Percentiles rank a stretch among this genome's conserved stretches.
phyloP scores from a whole-genome alignment of 92 coral and sea anemone genomes.

The Plumapathes pennacea region DNA sequence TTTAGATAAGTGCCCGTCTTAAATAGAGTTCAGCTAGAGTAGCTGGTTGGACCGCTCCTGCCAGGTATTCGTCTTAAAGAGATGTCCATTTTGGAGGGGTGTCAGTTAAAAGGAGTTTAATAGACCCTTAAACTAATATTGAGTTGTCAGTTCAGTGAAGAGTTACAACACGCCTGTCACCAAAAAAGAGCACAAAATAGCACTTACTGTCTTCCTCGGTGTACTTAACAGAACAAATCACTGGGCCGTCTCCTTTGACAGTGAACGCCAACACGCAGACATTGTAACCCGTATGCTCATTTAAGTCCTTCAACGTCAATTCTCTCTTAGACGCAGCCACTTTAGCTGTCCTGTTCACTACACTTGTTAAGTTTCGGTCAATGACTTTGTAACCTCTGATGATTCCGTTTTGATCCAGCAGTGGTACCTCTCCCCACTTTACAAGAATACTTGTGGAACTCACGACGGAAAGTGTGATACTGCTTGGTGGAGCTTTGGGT shows the following conservation, averaged over 20 bases:
- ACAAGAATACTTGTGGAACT: slow-evolving; percentile 13
- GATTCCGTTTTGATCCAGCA: slow-evolving; percentile 29
- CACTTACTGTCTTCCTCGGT: slow-evolving; percentile 66
- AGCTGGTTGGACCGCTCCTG: no score
- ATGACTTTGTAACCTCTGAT: slow-evolving; percentile 12
- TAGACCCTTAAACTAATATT: no score
- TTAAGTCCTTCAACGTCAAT: background rate
- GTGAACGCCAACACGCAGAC: slow-evolving; percentile 62
- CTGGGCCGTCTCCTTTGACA: slow-evolving; percentile 53
- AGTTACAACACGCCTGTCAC: no score
- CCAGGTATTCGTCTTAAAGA: no score
- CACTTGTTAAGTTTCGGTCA: background rate
- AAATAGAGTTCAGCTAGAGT: no score
- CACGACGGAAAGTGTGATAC: slow-evolving; percentile 2
- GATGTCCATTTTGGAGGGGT: no score
- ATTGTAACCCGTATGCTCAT: slow-evolving; percentile 33
- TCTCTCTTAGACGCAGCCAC: background rate
- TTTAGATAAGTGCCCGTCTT: no score
- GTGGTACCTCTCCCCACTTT: slow-evolving; percentile 5
- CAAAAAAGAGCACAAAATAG: background rate
- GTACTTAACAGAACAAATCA: slow-evolving; percentile 15
- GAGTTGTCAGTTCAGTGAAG: no score
- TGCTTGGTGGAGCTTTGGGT: background rate
- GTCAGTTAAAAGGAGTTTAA: no score
- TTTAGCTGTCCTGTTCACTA: background rate